These are phyloP conservation scores for Drosophila lacicola DNA, from an alignment of 2,888 invertebrate species.

Conservation along the genomic window DNA sequence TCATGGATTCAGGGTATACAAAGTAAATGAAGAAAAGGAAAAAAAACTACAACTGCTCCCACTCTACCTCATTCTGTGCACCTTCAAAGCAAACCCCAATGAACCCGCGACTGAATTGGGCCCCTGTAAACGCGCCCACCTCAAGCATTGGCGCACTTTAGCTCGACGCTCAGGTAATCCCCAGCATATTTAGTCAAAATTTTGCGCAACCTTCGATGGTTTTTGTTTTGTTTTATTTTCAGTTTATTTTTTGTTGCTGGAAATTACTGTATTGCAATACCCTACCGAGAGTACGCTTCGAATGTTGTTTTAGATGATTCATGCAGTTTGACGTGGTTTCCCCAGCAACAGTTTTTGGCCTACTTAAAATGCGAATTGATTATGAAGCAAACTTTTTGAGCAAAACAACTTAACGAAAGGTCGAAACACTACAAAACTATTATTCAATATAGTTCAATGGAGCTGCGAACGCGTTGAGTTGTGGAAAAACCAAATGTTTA, in stretches of 20 bases:
- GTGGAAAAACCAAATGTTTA: constrained; percentile 49
- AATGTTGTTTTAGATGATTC: constrained; percentile 60
- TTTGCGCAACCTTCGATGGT: constrained; percentile 68
- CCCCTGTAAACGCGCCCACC: constrained; percentile 52
- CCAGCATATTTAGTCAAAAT: constrained; percentile 40
- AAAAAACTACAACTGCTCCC: constrained; percentile 2
- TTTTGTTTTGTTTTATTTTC: constrained; percentile 32
- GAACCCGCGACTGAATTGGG: constrained; percentile 15
- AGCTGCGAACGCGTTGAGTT: background rate
- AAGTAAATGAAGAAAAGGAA: background rate
- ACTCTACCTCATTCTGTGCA: constrained; percentile 24
- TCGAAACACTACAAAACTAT: constrained; percentile 20
- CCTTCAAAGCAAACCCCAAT: constrained; percentile 30
- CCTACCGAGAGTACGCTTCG: constrained; percentile 37
- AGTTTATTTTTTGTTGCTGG: constrained; percentile 20
- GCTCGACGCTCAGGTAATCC: constrained; percentile 57
- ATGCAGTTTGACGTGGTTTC: constrained; percentile 56
- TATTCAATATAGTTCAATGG: constrained; percentile 20
- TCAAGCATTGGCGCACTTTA: constrained; percentile 23
- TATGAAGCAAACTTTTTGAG: constrained; percentile 23
- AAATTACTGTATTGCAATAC: constrained; percentile 31
- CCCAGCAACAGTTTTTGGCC: constrained; percentile 64
- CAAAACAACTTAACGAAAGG: constrained; percentile 21
- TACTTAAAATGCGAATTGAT: constrained; percentile 63
- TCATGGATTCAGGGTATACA: too few relatives aligned